phyloP scores from a whole-genome alignment of 2,797 vertebrate genomes.

The Lepilemur ruficaudatus region DNA sequence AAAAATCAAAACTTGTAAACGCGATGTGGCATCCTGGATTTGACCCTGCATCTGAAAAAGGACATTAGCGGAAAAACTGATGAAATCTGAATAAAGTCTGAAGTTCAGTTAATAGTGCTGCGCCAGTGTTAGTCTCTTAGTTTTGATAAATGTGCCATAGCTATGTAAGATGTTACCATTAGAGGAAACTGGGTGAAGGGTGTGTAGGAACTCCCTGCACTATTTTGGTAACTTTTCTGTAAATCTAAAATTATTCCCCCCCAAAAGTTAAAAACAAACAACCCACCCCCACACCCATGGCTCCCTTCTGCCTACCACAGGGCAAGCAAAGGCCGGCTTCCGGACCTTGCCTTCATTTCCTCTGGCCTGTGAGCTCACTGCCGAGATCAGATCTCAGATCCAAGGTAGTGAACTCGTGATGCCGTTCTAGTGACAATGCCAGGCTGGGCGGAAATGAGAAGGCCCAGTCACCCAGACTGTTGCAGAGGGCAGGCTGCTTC shows the following conservation, averaged over 20 bases:
- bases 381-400: background rate
- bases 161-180: background rate
- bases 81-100: background rate
- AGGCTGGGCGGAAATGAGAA: background rate
- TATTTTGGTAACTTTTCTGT: background rate
- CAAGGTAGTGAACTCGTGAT: background rate
- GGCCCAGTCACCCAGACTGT: no score
- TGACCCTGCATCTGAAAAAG: background rate
- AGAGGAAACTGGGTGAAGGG: background rate
- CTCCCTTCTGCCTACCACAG: background rate
- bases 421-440: background rate
- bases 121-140: background rate
- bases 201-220: background rate
- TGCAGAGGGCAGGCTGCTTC: background rate
- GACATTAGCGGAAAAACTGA: background rate
- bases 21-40: background rate
- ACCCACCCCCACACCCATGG: no score
- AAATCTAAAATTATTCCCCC: background rate
- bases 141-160: background rate
- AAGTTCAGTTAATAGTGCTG: background rate
- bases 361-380: background rate
- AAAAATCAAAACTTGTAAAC: background rate
- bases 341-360: background rate
- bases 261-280: background rate
- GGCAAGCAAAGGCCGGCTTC: background rate